Conservation (phyloP, 2,113 vertebrate species). For the Motacilla tschutschensis region DNA sequence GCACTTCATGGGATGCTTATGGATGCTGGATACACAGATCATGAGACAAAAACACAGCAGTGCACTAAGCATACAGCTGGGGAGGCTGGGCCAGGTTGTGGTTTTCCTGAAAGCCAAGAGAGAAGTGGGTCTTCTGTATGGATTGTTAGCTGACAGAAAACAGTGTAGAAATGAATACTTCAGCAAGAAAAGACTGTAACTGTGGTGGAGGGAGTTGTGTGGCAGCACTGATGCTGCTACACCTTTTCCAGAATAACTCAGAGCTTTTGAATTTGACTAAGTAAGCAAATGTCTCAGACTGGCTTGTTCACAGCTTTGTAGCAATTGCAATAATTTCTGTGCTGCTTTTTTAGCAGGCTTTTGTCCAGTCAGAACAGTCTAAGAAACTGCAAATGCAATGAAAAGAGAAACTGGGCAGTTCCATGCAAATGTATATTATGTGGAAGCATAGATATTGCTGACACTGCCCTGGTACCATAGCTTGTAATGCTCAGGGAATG, state of each 20-base stretch:
- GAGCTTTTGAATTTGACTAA: background rate
- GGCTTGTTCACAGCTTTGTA: background rate
- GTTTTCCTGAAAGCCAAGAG: background rate
- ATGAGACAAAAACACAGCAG: background rate
- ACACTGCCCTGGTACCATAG: accelerated
- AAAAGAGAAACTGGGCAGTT: background rate
- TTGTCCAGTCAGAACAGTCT: background rate
- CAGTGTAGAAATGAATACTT: background rate
- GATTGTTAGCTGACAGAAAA: background rate
- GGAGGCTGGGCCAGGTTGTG: background rate
- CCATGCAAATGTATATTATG: background rate
- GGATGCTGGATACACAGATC: background rate
- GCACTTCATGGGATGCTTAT: background rate
- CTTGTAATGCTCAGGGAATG: background rate
- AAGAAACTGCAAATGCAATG: background rate
- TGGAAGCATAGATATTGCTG: background rate
- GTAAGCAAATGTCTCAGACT: background rate
- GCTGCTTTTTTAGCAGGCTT: background rate
- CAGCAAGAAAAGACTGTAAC: background rate
- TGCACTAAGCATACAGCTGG: background rate
- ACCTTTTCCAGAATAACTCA: background rate
- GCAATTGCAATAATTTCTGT: background rate
- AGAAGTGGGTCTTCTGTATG: background rate
- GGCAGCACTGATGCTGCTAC: background rate
- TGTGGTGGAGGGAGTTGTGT: background rate